Percentiles rank a stretch among this genome's conserved stretches.
Conservation (phyloP, 2,888 invertebrate species). For the Stictocephala bisonia region DNA sequence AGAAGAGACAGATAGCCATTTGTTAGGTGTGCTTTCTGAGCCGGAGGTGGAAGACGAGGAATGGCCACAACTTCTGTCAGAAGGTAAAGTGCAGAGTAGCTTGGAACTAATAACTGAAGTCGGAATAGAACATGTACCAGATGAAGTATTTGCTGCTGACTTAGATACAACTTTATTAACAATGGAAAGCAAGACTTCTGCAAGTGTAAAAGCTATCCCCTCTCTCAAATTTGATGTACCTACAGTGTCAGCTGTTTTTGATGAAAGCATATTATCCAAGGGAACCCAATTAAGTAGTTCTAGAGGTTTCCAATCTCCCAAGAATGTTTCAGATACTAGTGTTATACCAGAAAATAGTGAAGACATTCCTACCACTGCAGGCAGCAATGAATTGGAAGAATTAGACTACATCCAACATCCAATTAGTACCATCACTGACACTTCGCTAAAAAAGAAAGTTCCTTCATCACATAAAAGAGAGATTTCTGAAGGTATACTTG, state of each 20-base stretch:
- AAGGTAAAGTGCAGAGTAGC: constrained; percentile 16
- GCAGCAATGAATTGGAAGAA: constrained; percentile 15
- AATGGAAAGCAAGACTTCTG: neutral
- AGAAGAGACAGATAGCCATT: neutral
- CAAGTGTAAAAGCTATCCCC: constrained; percentile 12
- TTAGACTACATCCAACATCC: constrained; percentile 36
- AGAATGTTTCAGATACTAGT: constrained; percentile 9
- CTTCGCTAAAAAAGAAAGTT: neutral
- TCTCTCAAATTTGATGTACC: too few relatives aligned
- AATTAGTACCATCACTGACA: constrained; percentile 3
- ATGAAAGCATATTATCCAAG: too few relatives aligned
- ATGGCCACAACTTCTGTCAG: neutral
- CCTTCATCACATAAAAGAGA: neutral
- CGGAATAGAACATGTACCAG: constrained; percentile 19
- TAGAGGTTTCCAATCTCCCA: neutral
- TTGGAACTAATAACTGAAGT: constrained; percentile 26
- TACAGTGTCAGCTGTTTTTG: too few relatives aligned
- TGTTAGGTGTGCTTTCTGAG: constrained; percentile 2
- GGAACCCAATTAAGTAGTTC: too few relatives aligned
- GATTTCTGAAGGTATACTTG: neutral
- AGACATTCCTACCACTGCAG: constrained; percentile 1
- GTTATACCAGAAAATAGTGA: neutral
- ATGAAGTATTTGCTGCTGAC: constrained; percentile 17
- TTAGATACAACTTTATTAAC: constrained; percentile 14
- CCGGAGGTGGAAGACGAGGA: constrained; percentile 28